These are phyloP conservation scores for Montipora capricornis DNA, from an alignment of 64 coral and sea anemone species.

Conservation along the genomic window DNA sequence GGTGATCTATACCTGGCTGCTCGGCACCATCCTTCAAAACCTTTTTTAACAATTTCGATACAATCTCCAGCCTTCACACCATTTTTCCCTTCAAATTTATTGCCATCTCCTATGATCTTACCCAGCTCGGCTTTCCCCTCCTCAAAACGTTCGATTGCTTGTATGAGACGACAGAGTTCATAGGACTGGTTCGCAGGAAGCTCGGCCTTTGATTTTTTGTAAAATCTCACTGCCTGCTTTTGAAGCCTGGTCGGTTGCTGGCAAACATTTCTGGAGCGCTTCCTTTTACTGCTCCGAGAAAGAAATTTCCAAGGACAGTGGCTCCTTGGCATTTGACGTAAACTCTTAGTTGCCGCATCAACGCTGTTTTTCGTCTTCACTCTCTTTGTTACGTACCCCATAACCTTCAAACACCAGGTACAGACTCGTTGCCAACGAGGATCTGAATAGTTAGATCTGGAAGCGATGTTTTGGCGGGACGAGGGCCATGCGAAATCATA, in stretches of 20 bases:
- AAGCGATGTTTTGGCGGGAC: neutral
- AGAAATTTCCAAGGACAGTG: constrained; percentile 49
- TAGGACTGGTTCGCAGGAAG: constrained; percentile 19
- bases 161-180: constrained; percentile 29
- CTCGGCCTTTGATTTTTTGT: constrained; percentile 31
- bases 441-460: neutral
- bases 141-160: constrained; percentile 21
- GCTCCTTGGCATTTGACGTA: constrained; percentile 28
- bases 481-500: constrained; percentile 25
- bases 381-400: constrained; percentile 3
- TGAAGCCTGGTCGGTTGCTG: neutral
- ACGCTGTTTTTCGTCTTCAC: constrained; percentile 22
- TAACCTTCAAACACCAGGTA: constrained; percentile 22
- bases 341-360: constrained; percentile 6
- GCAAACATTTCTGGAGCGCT: constrained; percentile 7
- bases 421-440: constrained; percentile 9
- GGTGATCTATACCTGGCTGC: neutral
- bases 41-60: neutral
- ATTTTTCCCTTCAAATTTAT: constrained; percentile 19
- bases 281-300: constrained; percentile 33
- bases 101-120: constrained; percentile 28
- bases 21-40: constrained; percentile 6
- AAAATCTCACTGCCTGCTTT: constrained; percentile 14
- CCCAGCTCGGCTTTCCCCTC: constrained; percentile 12
- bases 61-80: constrained; percentile 19